These are phyloP conservation scores for Coelinius sp. DNA, from an alignment of 2,888 invertebrate species.

Conservation along the genomic window DNA sequence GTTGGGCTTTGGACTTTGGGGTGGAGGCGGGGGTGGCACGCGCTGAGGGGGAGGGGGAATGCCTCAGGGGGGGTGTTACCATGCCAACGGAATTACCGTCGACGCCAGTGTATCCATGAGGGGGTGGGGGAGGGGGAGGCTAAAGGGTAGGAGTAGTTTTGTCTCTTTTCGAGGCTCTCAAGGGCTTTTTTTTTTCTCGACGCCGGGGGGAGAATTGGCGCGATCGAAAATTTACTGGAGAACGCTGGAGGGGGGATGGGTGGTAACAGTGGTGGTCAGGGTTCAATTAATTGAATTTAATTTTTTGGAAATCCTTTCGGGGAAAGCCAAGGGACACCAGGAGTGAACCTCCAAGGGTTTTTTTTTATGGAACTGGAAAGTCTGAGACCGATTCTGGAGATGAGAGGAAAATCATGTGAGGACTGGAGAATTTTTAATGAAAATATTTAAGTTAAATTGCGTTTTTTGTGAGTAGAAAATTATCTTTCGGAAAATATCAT, in stretches of 20 bases:
- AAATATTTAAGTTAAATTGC: neutral
- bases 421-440: neutral
- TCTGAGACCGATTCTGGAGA: neutral
- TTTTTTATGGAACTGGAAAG: neutral
- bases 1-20: slow-evolving; percentile 39
- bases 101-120: slow-evolving; percentile 33
- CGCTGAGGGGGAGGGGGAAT: slow-evolving; percentile 56
- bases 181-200: neutral
- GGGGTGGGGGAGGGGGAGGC: slow-evolving; percentile 6
- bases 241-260: slow-evolving; percentile 5
- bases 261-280: slow-evolving; percentile 8
- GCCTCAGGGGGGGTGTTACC: slow-evolving; percentile 66
- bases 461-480: neutral
- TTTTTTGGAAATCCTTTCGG: neutral
- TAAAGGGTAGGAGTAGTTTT: slow-evolving; percentile 9
- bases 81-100: slow-evolving; percentile 62
- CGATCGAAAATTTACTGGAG: slow-evolving; percentile 15
- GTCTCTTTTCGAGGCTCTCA: slow-evolving; percentile 6
- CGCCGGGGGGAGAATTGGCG: neutral
- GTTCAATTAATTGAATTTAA: neutral
- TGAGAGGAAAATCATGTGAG: neutral
- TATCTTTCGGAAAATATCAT: no score
- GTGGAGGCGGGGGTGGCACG: slow-evolving; percentile 60
- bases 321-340: neutral
- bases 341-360: no score